Base-by-base conservation (phyloP, 2,797 vertebrate genomes). In the Lepus oiostolus region DNA sequence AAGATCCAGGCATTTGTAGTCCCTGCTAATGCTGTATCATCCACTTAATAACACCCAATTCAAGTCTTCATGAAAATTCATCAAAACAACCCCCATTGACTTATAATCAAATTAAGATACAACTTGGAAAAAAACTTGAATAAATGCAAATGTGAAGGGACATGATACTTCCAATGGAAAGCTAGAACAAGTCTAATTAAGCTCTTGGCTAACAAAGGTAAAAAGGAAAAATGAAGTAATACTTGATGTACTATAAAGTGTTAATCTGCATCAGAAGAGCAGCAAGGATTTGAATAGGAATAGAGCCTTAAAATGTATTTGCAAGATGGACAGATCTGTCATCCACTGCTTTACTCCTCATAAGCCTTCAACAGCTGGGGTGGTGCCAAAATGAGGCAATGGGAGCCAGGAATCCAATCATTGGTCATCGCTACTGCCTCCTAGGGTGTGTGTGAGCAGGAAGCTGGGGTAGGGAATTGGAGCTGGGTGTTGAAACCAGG, bases 41-140 rank as follows among this genome's bases (percentile, higher is more conserved):
- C 6, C 19, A 16, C 30, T 67, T 76, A 54, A 63, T 42, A 90
- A 19, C 12, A 65, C 7, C 32, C 47, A 67, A 17, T 50, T 93
- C 85, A 14, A 24, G 47, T 6, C 22, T 88, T 88, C 47, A n/a
- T 38, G 60, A 79, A 94, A 62, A 76, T 21, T 82, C 75, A 81
- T 72, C 72, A 70, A 85, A 89, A 93, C 60, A 14, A 71, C 5
- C 35, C 21, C 58, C 35, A 52, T 52, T 65, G 62, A 10, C 85
- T 91, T 75, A 54, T 85, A 91, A 79, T 75, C 35, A 91, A 93
- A 87, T 50, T 93, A 90, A 75, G 35, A 90, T 1, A 38, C 1
- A 24, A 42, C 67, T 96, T 82, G 84, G 42, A 85, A 91, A 91
- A 75, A 30, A 84, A 2, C 35, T 67, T 24, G 94, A 92, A 65